Evolutionary conservation across 1,140 invertebrate genomes (phyloP).

Genomic region (Pentalonia nigronervosa): DNA sequence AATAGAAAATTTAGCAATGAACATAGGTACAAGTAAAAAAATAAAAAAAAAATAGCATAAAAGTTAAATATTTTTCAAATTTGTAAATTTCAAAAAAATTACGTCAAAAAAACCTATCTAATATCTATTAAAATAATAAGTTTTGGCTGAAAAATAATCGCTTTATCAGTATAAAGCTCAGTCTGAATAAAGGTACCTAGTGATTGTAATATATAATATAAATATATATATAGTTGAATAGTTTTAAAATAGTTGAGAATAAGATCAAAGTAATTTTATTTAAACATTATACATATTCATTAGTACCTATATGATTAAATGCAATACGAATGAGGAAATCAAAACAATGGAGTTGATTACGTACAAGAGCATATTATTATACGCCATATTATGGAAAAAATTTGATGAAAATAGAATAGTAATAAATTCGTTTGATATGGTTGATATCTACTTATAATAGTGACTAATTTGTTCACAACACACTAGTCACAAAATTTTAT

Average conservation of each 20-base stretch:
- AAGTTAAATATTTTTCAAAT: too few species aligned
- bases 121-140: not conserved
- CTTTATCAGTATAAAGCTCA: not conserved
- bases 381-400: not conserved
- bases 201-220: not conserved
- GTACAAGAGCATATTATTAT: not conserved
- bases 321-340: not conserved
- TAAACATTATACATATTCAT: not conserved
- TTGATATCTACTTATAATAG: not conserved
- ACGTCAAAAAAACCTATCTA: too few species aligned
- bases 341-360: not conserved
- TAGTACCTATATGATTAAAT: not conserved
- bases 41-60: too few species aligned
- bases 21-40: too few species aligned
- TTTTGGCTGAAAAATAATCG: not conserved
- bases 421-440: not conserved
- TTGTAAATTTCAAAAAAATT: too few species aligned
- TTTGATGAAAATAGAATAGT: not conserved
- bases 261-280: conserved; percentile 1
- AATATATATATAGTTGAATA: not conserved
- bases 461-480: not conserved
- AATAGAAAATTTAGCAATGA: too few species aligned
- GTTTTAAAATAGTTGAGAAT: not conserved
- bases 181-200: not conserved
- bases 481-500: not conserved